Evolutionary conservation across 2,888 invertebrate genomes (phyloP), one percentile per base, ranked within the genome.

Genomic region (Hypercompe scribonia): DNA sequence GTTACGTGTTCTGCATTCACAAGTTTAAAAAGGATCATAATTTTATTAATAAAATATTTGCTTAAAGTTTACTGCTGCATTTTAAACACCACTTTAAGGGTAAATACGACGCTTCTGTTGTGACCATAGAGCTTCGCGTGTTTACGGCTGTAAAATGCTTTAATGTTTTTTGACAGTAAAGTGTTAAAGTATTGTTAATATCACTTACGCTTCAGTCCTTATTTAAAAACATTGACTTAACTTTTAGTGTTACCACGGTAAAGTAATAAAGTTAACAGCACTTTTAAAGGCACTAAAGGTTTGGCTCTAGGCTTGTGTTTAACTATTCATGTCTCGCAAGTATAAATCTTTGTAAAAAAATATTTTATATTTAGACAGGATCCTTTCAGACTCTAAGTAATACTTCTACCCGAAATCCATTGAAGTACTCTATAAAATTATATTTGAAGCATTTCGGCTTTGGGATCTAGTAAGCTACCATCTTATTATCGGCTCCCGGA

Each of bases 211-310:
- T 58, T 58, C 13, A 28, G 58, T 58, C 58, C 28, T 58, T n/a
- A 58, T 58, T 58, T 28, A 58, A 58, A 58, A 28, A 13, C 28
- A 58, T 18, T 65, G 42, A 8, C 65, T 65, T 65, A 28, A 65
- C 7, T 28, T 28, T n/a, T 28, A 42, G 24, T 50, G 7, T 31
- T 50, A 50, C 21, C 10, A 50, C 21, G 33, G 28, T 31, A 21
- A 69, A 65, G 69, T 66, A 46, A 70, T 77, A 77, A 81, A 78
- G 28, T 76, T 80, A 74, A 76, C 70, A 58, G 71, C 71, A 33
- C 50, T 33, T 46, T 50, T 34, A 67, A n/a, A 50, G 24, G 31
- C 10, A 33, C 42, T n/a, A 39, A 54, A 63, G n/a, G n/a, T n/a
- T n/a, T n/a, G n/a, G n/a, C n/a, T n/a, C n/a, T n/a, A 61, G 31